Evolutionary conservation across 1,140 invertebrate species (phyloP), one percentile per base, ranked within the genome.

Genomic region (Tetramorium parvispinum): DNA sequence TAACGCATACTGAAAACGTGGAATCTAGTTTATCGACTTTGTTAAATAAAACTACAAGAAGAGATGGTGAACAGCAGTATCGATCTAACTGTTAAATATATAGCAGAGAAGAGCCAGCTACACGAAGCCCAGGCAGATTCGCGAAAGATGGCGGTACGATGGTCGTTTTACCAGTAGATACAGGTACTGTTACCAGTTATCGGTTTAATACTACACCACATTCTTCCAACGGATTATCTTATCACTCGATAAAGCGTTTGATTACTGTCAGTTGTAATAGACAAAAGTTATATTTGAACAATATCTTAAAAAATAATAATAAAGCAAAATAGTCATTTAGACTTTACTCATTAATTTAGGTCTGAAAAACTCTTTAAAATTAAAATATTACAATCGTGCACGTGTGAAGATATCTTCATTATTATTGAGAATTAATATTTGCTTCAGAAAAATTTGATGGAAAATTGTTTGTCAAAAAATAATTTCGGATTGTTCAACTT

Each of bases 11-110:
- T 46, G n/a, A 49, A 24, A 40, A 53, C 13, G 27, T 59, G 79
- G 18, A 73, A 83, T 61, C 79, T 83, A 75, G 27, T 18, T 83
- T 83, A 83, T 61, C 79, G 68, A 83, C 79, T 73, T 68, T n/a
- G 8, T 13, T 3, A 21, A 73, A 24, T 16, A 57, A 73, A 75
- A 46, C 27, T 46, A n/a, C n/a, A 43, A 7, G 49, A 46, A 73
- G 40, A 32, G 18, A 57, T 18, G 53, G 40, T 37, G 51, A 70
- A 51, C 63, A 46, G 13, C 46, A 21, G 16, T 57, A 83, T 83
- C 79, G 79, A 83, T 75, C 40, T 13, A 32, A 66, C 66, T 53
- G 40, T 21, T 59, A 37, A n/a, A 83, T 37, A 83, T 37, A 59
- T 46, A 75, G 53, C 40, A 46, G 10, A 53, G 43, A 21, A 75